These are phyloP conservation scores for Sorex maritimensis DNA, from an alignment of 2,797 vertebrate species.

Conservation along the genomic window DNA sequence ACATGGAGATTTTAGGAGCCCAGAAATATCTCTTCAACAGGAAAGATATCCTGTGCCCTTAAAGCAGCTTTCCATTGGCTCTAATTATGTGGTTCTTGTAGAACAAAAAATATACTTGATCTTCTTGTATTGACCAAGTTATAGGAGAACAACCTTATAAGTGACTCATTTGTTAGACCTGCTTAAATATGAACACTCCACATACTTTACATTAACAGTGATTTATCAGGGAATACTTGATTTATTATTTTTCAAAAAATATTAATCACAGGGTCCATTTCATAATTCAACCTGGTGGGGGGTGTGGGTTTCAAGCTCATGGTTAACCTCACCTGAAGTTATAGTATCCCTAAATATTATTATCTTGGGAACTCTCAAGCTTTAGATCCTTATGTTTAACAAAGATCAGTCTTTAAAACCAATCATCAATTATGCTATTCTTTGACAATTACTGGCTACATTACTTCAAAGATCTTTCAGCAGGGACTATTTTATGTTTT, in stretches of 20 bases:
- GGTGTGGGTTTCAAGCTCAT: too few species aligned
- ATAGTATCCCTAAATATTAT: neutral
- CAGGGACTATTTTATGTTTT: neutral
- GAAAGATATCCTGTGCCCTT: neutral
- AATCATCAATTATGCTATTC: neutral
- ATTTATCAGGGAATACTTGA: neutral
- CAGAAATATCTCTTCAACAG: neutral
- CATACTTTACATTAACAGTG: neutral
- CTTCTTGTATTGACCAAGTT: neutral
- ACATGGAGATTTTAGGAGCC: neutral
- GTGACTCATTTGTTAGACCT: fast-evolving
- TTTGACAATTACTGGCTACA: neutral
- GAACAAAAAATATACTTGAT: neutral
- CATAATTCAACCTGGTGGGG: neutral
- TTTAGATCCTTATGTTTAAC: neutral
- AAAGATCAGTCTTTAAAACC: neutral
- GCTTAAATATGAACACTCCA: neutral
- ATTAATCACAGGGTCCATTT: neutral
- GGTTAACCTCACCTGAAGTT: neutral
- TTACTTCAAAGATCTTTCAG: neutral
- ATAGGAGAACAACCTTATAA: neutral
- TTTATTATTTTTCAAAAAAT: neutral
- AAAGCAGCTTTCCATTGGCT: neutral
- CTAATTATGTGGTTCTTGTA: neutral
- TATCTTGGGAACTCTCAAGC: neutral